phyloP scores from a whole-genome alignment of 1,140 invertebrate genomes.

The Mactra quadrangularis region DNA sequence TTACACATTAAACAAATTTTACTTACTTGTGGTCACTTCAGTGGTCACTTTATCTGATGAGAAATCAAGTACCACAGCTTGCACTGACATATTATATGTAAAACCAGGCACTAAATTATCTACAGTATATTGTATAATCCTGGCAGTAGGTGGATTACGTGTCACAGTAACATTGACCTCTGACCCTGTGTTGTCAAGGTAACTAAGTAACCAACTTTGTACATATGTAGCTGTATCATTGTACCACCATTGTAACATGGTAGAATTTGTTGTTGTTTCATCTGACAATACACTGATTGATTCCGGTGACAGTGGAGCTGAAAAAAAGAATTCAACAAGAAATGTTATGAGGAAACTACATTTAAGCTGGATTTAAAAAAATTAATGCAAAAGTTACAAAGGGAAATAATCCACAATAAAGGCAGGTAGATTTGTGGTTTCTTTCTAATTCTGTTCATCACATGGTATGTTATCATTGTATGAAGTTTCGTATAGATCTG shows the following conservation, averaged over 20 bases:
- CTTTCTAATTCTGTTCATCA: too few species aligned
- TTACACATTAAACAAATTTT: too few species aligned
- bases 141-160: constrained; percentile 11
- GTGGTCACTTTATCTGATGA: background rate
- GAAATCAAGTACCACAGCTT: constrained; percentile 5
- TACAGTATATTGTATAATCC: constrained; percentile 19
- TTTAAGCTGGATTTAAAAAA: too few species aligned
- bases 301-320: constrained; percentile 47
- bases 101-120: constrained; percentile 34
- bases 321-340: background rate
- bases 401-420: too few species aligned
- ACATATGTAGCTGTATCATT: constrained; percentile 46
- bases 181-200: constrained; percentile 24
- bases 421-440: too few species aligned
- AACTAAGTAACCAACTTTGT: constrained; percentile 50
- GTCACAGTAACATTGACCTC: background rate
- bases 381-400: too few species aligned
- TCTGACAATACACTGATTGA: background rate
- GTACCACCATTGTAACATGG: constrained; percentile 49
- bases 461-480: too few species aligned
- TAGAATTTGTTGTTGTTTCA: constrained; percentile 10
- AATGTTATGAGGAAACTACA: too few species aligned
- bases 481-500: too few species aligned
- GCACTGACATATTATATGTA: constrained; percentile 51
- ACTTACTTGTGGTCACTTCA: constrained; percentile 39